Evolutionary conservation across 1,140 invertebrate species (phyloP).

Genomic region (Papilio xuthus): DNA sequence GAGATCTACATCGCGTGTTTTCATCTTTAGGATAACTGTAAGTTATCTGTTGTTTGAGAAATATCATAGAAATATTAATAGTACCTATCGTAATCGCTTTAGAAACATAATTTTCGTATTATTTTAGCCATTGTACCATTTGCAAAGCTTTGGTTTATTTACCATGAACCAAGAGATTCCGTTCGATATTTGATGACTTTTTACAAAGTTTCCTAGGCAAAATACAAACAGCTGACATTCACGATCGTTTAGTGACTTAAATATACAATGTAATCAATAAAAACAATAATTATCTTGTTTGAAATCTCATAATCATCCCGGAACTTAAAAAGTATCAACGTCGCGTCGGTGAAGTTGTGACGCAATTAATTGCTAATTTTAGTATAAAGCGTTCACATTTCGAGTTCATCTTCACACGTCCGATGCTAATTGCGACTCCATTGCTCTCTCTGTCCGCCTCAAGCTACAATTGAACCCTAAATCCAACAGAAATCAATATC

Average conservation of each 20-base stretch:
- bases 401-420: constrained; percentile 44
- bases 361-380: constrained; percentile 29
- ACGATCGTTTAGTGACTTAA: too few species aligned
- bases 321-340: not conserved
- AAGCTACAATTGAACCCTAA: constrained; percentile 50
- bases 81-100: not conserved
- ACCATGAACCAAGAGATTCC: not conserved
- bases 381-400: constrained; percentile 39
- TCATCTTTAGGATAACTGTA: constrained; percentile 48
- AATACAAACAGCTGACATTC: not conserved
- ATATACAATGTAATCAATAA: not conserved
- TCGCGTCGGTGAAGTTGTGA: not conserved
- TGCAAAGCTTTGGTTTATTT: not conserved
- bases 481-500: constrained; percentile 62
- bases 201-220: not conserved
- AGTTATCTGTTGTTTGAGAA: constrained; percentile 49
- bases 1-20: constrained; percentile 53
- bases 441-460: constrained; percentile 47
- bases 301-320: not conserved
- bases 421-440: constrained; percentile 53
- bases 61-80: not conserved
- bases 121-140: too few species aligned
- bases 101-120: not conserved
- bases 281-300: not conserved
- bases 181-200: not conserved